phyloP scores from a whole-genome alignment of 2,888 invertebrate species.

The Hedychridium roseum region DNA sequence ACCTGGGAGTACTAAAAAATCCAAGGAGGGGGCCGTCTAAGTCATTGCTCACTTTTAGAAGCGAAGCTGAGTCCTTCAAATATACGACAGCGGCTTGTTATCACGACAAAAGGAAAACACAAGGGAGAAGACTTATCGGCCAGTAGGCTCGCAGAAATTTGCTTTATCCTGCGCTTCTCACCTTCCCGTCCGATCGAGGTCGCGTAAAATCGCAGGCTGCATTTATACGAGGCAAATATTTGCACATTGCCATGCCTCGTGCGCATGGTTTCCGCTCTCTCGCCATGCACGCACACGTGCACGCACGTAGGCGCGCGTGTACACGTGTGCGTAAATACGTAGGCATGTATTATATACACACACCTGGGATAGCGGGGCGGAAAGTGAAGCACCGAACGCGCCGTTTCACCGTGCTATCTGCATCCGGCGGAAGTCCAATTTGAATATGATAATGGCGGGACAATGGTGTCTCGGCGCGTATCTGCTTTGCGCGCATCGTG shows the following conservation, averaged over 20 bases:
- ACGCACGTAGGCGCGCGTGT: not conserved
- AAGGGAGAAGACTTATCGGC: no score
- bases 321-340: constrained; percentile 14
- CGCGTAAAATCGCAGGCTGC: no score
- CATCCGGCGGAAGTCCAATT: constrained; percentile 33
- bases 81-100: no score
- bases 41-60: no score
- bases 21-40: no score
- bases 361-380: constrained; percentile 9
- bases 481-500: not conserved
- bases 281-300: not conserved
- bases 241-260: not conserved
- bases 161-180: no score
- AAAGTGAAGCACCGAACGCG: no score
- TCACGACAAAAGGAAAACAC: no score
- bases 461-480: constrained; percentile 12
- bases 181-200: no score
- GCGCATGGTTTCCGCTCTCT: not conserved
- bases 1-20: no score
- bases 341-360: constrained; percentile 10
- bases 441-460: constrained; percentile 38
- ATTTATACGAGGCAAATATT: not conserved
- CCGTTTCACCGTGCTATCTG: constrained; percentile 15
- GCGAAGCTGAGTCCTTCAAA: no score
- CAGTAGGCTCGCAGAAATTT: no score